Conservation (phyloP, 2,888 invertebrate species). For the Calameuta filiformis region DNA sequence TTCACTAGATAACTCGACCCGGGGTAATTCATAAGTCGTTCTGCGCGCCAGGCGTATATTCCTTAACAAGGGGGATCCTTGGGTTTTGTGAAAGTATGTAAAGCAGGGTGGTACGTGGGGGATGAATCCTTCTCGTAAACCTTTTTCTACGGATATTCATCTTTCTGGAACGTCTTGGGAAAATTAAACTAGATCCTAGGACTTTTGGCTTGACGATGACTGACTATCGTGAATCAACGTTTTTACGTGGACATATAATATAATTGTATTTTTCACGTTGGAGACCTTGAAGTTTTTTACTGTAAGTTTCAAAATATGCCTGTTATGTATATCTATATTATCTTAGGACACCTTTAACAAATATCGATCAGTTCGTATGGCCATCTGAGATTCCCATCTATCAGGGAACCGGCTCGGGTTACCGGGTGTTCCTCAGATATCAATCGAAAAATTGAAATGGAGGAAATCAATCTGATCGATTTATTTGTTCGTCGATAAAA, state of each 20-base stretch:
- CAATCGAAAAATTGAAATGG: neutral
- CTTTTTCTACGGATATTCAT: neutral
- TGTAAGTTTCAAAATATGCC: neutral
- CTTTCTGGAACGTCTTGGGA: neutral
- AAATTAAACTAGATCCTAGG: neutral
- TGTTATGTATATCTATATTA: neutral
- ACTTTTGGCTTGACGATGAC: neutral
- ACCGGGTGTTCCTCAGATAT: neutral
- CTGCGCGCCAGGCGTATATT: neutral
- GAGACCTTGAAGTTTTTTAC: neutral
- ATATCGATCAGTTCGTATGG: constrained; percentile 14
- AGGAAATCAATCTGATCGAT: too few species aligned
- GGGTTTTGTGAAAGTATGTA: neutral
- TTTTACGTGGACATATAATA: neutral
- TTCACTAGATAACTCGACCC: neutral
- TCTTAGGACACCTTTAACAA: constrained; percentile 10
- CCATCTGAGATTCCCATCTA: constrained; percentile 12
- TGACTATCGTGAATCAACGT: neutral
- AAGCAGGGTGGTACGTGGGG: neutral
- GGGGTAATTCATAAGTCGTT: neutral
- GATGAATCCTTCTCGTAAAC: neutral
- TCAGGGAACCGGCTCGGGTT: neutral
- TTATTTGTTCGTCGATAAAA: too few species aligned
- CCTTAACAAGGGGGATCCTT: neutral
- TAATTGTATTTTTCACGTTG: neutral